phyloP scores from a whole-genome alignment of 2,113 vertebrate species.

The Scalopus aquaticus region DNA sequence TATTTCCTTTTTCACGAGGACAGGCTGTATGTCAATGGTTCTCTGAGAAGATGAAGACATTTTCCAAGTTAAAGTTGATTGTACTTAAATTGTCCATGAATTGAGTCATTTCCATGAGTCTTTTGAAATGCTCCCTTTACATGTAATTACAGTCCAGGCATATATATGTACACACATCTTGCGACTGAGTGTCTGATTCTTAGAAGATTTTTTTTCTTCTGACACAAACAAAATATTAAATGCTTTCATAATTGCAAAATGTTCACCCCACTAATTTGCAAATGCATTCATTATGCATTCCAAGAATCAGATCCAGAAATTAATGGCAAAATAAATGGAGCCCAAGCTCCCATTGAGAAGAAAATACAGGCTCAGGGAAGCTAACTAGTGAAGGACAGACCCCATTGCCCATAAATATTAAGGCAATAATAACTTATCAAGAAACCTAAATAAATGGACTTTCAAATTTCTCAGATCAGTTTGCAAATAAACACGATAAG shows the following conservation, averaged over 20 bases:
- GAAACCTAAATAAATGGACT: conserved; percentile 32
- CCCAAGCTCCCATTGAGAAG: conserved; percentile 40
- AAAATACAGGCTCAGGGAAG: conserved; percentile 44
- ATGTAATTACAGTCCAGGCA: not conserved
- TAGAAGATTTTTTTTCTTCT: conserved; percentile 23
- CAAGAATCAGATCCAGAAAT: conserved; percentile 46
- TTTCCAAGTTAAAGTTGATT: conserved; percentile 25
- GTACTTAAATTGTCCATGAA: conserved; percentile 55
- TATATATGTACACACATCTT: not conserved
- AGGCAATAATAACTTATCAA: conserved; percentile 45
- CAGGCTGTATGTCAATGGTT: not conserved
- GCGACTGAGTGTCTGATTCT: not conserved
- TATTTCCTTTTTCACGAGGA: conserved; percentile 62
- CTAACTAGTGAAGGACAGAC: not conserved
- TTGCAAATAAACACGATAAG: conserved; percentile 53
- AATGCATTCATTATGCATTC: conserved; percentile 49
- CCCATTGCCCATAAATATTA: conserved; percentile 27
- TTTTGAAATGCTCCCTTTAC: not conserved
- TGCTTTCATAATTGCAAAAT: conserved; percentile 59
- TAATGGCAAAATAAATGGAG: conserved; percentile 69
- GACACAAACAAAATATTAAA: conserved; percentile 67
- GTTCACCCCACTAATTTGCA: conserved; percentile 62
- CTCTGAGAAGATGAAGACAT: conserved; percentile 48
- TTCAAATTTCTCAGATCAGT: conserved; percentile 37
- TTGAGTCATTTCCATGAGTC: conserved; percentile 37